A percentile compares a stretch with the other conserved stretches of the same genome.
These are phyloP conservation scores for Rhagologus leucostigma DNA, from an alignment of 2,113 vertebrate genomes.

Conservation along the genomic window DNA sequence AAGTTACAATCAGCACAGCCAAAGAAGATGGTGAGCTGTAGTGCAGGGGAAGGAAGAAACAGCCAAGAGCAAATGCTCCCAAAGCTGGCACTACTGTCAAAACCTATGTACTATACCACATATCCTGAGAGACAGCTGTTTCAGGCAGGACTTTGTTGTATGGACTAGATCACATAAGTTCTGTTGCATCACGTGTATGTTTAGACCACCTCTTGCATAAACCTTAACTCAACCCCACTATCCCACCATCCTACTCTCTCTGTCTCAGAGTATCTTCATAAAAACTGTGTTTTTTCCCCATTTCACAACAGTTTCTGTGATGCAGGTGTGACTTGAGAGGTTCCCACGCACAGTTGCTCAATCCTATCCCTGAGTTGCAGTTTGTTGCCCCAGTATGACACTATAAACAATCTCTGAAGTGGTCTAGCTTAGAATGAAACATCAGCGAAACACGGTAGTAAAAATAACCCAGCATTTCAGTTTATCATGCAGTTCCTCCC, in stretches of 20 bases:
- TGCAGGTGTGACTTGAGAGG: neutral
- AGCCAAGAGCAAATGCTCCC: neutral
- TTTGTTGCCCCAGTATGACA: neutral
- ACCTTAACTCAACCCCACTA: neutral
- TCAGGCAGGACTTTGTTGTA: neutral
- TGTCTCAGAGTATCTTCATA: neutral
- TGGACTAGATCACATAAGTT: rapidly evolving
- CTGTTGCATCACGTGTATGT: neutral
- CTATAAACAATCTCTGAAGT: neutral
- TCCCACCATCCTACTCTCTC: neutral
- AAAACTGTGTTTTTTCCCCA: neutral
- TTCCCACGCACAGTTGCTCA: neutral
- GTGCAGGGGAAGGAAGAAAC: neutral
- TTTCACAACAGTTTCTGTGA: neutral
- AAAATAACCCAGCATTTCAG: neutral
- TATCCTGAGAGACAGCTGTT: neutral
- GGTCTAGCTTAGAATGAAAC: neutral
- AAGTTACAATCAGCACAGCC: neutral
- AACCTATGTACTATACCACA: rapidly evolving
- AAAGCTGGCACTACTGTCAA: neutral
- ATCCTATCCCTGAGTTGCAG: neutral
- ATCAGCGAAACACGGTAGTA: neutral
- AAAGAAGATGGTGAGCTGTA: neutral
- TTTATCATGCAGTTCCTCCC: neutral
- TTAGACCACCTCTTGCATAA: neutral